Percentiles rank a stretch among this genome's conserved stretches.
These are phyloP conservation scores for Schrankia costaestrigalis DNA, from an alignment of 2,888 invertebrate species.

Conservation along the genomic window DNA sequence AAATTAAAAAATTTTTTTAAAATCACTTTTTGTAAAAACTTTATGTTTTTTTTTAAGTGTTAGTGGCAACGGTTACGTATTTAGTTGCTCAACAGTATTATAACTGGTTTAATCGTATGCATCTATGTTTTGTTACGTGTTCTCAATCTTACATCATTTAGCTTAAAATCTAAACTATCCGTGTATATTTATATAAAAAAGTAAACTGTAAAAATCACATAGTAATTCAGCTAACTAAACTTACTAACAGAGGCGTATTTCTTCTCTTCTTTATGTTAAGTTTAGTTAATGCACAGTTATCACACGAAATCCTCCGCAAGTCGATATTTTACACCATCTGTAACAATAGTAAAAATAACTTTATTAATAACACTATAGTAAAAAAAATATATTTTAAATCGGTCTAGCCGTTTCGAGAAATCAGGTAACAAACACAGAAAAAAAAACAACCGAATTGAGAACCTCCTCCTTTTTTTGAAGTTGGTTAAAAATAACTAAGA, in stretches of 20 bases:
- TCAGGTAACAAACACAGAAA: too few species aligned
- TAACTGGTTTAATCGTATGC: conserved; percentile 26
- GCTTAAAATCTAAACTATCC: conserved; percentile 49
- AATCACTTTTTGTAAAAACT: not conserved
- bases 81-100: conserved; percentile 8
- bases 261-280: conserved; percentile 34
- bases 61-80: conserved; percentile 9
- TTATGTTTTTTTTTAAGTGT: not conserved
- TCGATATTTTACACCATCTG: conserved; percentile 48
- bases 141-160: conserved; percentile 33
- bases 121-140: conserved; percentile 32
- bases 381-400: not conserved
- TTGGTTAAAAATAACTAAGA: too few species aligned
- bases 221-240: conserved; percentile 73
- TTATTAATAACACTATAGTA: conserved; percentile 9
- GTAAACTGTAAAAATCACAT: conserved; percentile 69
- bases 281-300: conserved; percentile 65
- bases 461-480: too few species aligned
- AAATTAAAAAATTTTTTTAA: too few species aligned
- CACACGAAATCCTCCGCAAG: conserved; percentile 54
- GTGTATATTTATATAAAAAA: conserved; percentile 54
- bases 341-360: conserved; percentile 49
- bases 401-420: too few species aligned
- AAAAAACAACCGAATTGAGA: too few species aligned
- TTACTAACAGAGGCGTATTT: conserved; percentile 52